phyloP scores from a whole-genome alignment of 2,797 vertebrate genomes.

The Pogonophryne albipinna region DNA sequence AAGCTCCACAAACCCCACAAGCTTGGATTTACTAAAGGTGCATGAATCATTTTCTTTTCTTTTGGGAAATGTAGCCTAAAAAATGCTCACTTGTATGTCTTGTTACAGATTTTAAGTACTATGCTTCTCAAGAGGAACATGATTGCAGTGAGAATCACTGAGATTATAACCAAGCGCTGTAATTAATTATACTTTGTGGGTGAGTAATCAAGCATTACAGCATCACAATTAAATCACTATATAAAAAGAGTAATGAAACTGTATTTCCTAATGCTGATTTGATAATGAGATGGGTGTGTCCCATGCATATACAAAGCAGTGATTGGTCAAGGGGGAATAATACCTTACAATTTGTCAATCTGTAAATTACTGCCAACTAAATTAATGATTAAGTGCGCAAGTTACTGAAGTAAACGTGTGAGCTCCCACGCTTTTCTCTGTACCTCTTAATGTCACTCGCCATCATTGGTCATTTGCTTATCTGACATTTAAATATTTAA shows the following conservation, averaged over 20 bases:
- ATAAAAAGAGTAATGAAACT: neutral
- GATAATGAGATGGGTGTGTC: conserved; percentile 14
- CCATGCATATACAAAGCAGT: neutral
- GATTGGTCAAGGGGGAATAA: neutral
- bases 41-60: neutral
- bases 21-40: conserved; percentile 24
- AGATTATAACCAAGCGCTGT: conserved; percentile 6
- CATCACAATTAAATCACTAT: neutral
- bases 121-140: neutral
- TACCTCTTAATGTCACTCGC: too few species aligned
- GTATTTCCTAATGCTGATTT: conserved; percentile 18
- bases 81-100: conserved; percentile 1
- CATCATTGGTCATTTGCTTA: too few species aligned
- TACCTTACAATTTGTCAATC: too few species aligned
- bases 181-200: conserved; percentile 9
- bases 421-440: too few species aligned
- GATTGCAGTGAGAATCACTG: conserved; percentile 8
- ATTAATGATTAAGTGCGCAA: too few species aligned
- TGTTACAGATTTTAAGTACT: neutral
- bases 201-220: neutral
- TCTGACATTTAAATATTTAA: too few species aligned
- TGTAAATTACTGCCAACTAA: too few species aligned
- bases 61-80: conserved; percentile 9
- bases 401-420: too few species aligned
- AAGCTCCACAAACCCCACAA: conserved; percentile 13